Evolutionary conservation across 2,888 invertebrate species (phyloP).

Genomic region (Eupithecia insigniata): DNA sequence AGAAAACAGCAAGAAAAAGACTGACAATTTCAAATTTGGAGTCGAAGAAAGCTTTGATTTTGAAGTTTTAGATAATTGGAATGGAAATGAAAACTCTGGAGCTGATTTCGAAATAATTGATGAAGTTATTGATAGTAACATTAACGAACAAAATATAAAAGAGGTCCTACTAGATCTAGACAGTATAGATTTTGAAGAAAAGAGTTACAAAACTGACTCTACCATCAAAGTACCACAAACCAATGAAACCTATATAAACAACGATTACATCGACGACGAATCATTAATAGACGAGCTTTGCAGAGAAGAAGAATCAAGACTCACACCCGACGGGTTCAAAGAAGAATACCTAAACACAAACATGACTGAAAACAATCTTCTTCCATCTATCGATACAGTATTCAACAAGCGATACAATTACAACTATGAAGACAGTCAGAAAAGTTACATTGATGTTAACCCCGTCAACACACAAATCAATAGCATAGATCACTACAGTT

Average conservation of each 20-base stretch:
- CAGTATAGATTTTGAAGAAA: conserved; percentile 74
- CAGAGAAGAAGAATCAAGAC: conserved; percentile 74
- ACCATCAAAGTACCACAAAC: conserved; percentile 53
- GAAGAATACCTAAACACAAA: conserved; percentile 66
- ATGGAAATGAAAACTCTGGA: conserved; percentile 49
- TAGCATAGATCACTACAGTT: conserved; percentile 77
- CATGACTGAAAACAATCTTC: conserved; percentile 61
- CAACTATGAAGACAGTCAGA: conserved; percentile 57
- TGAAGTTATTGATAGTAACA: conserved; percentile 71
- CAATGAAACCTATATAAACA: conserved; percentile 54
- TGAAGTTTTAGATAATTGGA: conserved; percentile 72
- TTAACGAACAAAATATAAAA: conserved; percentile 77
- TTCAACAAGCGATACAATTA: conserved; percentile 75
- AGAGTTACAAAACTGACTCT: conserved; percentile 58
- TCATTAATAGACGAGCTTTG: conserved; percentile 78
- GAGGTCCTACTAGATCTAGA: conserved; percentile 77
- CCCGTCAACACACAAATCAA: conserved; percentile 52
- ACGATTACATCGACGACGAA: conserved; percentile 79
- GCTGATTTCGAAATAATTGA: conserved; percentile 72
- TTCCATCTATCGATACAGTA: conserved; percentile 78
- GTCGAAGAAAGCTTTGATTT: conserved; percentile 78
- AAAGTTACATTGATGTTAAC: conserved; percentile 47
- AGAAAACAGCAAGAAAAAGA: conserved; percentile 71
- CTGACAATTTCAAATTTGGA: conserved; percentile 71
- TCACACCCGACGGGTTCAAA: conserved; percentile 70